Evolutionary conservation across 2,888 invertebrate genomes (phyloP).

Genomic region (Ametastegia equiseti): DNA sequence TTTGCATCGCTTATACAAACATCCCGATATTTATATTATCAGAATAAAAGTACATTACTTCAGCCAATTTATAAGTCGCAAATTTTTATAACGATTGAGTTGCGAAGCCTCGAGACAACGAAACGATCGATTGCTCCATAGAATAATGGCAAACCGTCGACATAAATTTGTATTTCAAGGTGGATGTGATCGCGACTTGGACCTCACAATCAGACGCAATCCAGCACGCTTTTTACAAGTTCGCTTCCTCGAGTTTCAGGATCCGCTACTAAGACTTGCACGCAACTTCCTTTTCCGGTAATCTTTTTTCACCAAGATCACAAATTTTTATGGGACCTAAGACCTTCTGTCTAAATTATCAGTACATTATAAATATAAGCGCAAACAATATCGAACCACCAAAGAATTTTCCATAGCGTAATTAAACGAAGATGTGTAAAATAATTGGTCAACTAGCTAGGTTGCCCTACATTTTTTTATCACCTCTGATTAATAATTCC

Average conservation of each 20-base stretch:
- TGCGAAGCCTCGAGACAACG: constrained; percentile 13
- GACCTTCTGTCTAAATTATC: background rate
- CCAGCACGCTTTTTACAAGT: background rate
- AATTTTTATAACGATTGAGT: constrained; percentile 8
- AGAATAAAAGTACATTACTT: background rate
- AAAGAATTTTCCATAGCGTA: no score
- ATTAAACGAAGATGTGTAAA: no score
- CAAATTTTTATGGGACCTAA: background rate
- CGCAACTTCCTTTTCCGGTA: background rate
- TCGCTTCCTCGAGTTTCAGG: background rate
- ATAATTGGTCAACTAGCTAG: no score
- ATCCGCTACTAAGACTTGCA: background rate
- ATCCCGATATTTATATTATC: background rate
- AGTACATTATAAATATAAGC: no score
- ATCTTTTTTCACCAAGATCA: background rate
- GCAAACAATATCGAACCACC: no score
- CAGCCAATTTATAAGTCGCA: background rate
- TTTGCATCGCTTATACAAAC: background rate
- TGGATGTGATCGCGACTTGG: no score
- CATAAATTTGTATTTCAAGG: constrained; percentile 15
- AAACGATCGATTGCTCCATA: background rate
- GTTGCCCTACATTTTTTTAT: no score
- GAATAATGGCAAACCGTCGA: background rate
- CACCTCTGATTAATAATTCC: no score
- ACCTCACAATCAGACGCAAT: background rate